A percentile compares a stretch with the other conserved stretches of the same genome.
Conservation (phyloP, 1,140 invertebrate genomes). For the Acromyrmex echinatior region DNA sequence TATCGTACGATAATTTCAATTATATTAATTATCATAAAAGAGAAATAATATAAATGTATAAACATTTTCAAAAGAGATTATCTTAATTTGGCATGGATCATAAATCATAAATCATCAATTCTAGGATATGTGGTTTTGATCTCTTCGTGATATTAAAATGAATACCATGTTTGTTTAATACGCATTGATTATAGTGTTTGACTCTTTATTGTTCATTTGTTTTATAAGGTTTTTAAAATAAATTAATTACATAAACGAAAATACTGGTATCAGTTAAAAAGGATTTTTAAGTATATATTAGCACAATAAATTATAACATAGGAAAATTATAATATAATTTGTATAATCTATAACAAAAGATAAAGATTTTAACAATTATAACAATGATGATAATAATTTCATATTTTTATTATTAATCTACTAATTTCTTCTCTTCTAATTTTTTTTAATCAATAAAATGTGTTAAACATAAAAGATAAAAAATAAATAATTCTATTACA, state of each 20-base stretch:
- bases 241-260: conserved; percentile 3
- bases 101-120: neutral
- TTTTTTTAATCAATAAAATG: neutral
- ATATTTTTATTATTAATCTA: neutral
- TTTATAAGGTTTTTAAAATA: neutral
- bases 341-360: neutral
- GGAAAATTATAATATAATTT: neutral
- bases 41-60: neutral
- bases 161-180: too few species aligned
- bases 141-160: neutral
- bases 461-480: neutral
- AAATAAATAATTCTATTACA: neutral
- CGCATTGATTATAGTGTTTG: too few species aligned
- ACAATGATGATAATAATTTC: neutral
- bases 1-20: conserved; percentile 28
- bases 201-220: too few species aligned
- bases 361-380: neutral
- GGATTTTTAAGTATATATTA: neutral
- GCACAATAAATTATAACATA: neutral
- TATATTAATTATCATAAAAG: neutral
- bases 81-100: neutral
- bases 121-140: neutral
- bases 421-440: neutral
- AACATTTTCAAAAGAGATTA: neutral
- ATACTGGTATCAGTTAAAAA: neutral